A percentile compares a stretch with the other conserved stretches of the same genome.
Evolutionary conservation across 2,888 invertebrate species (phyloP).

Genomic region (Drosophila rellima): DNA sequence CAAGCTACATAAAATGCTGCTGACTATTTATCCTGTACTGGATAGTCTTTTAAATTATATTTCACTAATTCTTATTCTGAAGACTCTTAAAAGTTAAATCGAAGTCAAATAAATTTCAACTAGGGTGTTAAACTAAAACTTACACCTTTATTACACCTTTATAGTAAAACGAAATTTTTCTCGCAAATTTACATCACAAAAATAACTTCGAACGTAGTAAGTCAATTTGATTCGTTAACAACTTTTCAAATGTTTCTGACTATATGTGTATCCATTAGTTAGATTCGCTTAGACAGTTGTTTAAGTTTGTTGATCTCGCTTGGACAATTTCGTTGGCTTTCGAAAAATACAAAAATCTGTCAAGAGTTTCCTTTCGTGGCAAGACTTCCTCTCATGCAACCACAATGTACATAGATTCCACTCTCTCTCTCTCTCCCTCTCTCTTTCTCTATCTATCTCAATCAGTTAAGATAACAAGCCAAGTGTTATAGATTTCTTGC

Average conservation of each 20-base stretch:
- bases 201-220: not conserved
- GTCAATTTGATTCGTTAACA: constrained; percentile 1
- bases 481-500: constrained; percentile 58
- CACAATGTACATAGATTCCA: not conserved
- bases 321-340: constrained; percentile 32
- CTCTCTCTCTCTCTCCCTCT: constrained; percentile 3
- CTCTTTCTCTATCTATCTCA: constrained; percentile 4
- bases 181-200: not conserved
- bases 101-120: no score
- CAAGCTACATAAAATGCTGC: no score
- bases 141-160: no score
- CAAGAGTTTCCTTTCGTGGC: constrained; percentile 48
- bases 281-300: constrained; percentile 6
- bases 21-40: no score
- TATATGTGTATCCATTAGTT: constrained; percentile 22
- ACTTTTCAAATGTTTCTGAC: not conserved
- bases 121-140: no score
- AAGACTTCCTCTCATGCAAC: constrained; percentile 24
- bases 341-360: constrained; percentile 39
- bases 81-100: no score
- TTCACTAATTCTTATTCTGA: no score
- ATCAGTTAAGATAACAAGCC: constrained; percentile 27
- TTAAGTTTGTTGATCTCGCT: constrained; percentile 33
- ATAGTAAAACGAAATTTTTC: no score
- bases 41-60: no score